phyloP scores from a whole-genome alignment of 2,113 vertebrate genomes.

The Morone saxatilis region DNA sequence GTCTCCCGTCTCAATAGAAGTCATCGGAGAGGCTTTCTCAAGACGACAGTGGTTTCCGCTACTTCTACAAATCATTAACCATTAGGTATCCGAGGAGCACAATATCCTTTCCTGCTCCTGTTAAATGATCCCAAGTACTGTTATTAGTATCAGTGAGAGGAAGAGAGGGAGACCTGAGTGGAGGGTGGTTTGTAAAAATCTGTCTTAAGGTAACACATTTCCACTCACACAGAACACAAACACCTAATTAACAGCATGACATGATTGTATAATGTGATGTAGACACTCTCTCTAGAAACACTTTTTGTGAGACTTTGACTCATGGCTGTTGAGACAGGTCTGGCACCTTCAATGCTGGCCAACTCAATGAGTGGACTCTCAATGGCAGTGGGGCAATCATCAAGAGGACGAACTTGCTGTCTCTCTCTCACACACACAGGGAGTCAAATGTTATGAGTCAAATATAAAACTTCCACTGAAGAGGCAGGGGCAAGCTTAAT shows the following conservation, averaged over 20 bases:
- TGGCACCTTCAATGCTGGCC: slow-evolving; percentile 34
- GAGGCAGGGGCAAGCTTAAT: slow-evolving; percentile 49
- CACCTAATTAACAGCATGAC: slow-evolving; percentile 49
- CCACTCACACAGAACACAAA: slow-evolving; percentile 18
- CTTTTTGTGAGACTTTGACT: slow-evolving; percentile 53
- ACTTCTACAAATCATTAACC: slow-evolving; percentile 79
- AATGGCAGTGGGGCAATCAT: slow-evolving; percentile 18
- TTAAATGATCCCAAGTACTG: slow-evolving; percentile 53
- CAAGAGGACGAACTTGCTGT: slow-evolving; percentile 37
- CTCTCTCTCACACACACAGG: slow-evolving; percentile 4
- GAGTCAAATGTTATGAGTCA: slow-evolving; percentile 52
- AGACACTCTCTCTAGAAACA: slow-evolving; percentile 24
- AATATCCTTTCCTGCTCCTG: slow-evolving; percentile 59
- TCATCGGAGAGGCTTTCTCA: slow-evolving; percentile 75
- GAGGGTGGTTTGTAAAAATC: slow-evolving; percentile 49
- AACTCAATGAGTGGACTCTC: slow-evolving; percentile 39
- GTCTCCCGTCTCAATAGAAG: slow-evolving; percentile 65
- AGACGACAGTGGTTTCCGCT: slow-evolving; percentile 77
- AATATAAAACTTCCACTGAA: slow-evolving; percentile 36
- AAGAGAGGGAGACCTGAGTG: slow-evolving; percentile 13
- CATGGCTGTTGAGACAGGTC: slow-evolving; percentile 48
- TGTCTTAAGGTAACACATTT: slow-evolving; percentile 35
- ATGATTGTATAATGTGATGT: slow-evolving; percentile 35
- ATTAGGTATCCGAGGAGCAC: slow-evolving; percentile 72
- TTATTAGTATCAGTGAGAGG: slow-evolving; percentile 40